phyloP scores from a whole-genome alignment of 2,888 invertebrate species.

The Phyto melanocephala region DNA sequence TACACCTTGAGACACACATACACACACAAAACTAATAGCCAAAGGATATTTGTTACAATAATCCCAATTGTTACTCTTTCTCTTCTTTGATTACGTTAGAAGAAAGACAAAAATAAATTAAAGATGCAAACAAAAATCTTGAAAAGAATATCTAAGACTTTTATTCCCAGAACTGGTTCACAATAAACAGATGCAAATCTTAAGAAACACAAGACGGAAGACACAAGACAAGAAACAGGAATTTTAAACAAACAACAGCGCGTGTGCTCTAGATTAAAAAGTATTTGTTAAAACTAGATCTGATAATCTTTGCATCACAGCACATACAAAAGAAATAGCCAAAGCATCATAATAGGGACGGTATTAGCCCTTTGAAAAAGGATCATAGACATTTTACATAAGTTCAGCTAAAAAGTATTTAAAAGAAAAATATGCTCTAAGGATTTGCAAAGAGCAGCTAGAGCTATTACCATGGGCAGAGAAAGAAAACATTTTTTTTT shows the following conservation, averaged over 20 bases:
- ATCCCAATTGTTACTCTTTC: conserved; percentile 41
- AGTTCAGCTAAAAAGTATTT: conserved; percentile 37
- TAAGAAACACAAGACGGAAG: background rate
- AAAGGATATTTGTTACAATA: conserved; percentile 27
- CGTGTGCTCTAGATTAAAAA: conserved; percentile 64
- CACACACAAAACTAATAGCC: background rate
- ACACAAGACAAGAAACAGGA: no score
- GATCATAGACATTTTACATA: conserved; percentile 32
- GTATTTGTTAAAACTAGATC: conserved; percentile 61
- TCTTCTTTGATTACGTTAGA: conserved; percentile 41
- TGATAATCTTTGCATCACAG: background rate
- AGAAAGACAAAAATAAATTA: background rate
- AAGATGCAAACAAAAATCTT: conserved; percentile 5
- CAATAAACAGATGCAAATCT: conserved; percentile 60
- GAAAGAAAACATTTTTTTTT: conserved; percentile 12
- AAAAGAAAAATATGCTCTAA: background rate
- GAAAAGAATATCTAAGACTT: conserved; percentile 7
- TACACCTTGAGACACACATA: background rate
- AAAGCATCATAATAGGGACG: conserved; percentile 20
- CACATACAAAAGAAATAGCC: background rate
- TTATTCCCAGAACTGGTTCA: conserved; percentile 38
- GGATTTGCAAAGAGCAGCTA: background rate
- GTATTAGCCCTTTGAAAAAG: conserved; percentile 55
- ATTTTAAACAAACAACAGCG: conserved; percentile 42
- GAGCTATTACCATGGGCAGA: background rate